phyloP scores from a whole-genome alignment of 2,797 vertebrate genomes.

The Propithecus deckenii region DNA sequence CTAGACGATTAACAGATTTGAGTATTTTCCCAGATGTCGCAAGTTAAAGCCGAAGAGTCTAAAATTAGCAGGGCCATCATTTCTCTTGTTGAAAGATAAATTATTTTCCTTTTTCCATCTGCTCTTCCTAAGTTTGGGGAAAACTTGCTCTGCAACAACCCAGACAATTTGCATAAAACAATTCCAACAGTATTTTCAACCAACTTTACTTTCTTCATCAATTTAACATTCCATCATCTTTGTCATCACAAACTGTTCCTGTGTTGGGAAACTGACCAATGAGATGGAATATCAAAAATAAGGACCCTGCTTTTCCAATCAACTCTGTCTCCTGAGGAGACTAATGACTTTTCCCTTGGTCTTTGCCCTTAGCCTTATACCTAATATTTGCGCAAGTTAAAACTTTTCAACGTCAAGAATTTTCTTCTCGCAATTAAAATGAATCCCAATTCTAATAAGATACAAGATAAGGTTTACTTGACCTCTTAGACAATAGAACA shows the following conservation, averaged over 20 bases:
- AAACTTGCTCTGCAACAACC: constrained; percentile 13
- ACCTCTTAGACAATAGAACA: not conserved
- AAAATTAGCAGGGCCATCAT: constrained; percentile 71
- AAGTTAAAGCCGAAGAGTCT: constrained; percentile 68
- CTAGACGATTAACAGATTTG: constrained; percentile 58
- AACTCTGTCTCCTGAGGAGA: constrained; percentile 28
- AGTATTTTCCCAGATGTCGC: constrained; percentile 74
- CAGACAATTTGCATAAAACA: constrained; percentile 42
- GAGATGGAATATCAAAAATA: constrained; percentile 21
- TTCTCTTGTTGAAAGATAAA: constrained; percentile 74
- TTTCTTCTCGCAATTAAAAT: constrained; percentile 51
- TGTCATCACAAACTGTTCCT: constrained; percentile 39
- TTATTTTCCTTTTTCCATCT: constrained; percentile 74
- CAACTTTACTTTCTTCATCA: constrained; percentile 41
- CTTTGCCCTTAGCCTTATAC: constrained; percentile 39
- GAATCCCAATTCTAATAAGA: not conserved
- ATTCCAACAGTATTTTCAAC: constrained; percentile 43
- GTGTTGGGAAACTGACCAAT: constrained; percentile 2
- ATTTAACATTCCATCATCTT: constrained; percentile 22
- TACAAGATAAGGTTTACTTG: not conserved
- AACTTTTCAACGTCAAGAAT: constrained; percentile 40
- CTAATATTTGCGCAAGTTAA: constrained; percentile 42
- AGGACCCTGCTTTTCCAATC: constrained; percentile 52
- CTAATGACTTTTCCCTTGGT: constrained; percentile 44
- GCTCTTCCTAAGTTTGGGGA: constrained; percentile 44